Base-by-base conservation (phyloP, 2,797 vertebrate genomes). In the Cetoscarus ocellatus region DNA sequence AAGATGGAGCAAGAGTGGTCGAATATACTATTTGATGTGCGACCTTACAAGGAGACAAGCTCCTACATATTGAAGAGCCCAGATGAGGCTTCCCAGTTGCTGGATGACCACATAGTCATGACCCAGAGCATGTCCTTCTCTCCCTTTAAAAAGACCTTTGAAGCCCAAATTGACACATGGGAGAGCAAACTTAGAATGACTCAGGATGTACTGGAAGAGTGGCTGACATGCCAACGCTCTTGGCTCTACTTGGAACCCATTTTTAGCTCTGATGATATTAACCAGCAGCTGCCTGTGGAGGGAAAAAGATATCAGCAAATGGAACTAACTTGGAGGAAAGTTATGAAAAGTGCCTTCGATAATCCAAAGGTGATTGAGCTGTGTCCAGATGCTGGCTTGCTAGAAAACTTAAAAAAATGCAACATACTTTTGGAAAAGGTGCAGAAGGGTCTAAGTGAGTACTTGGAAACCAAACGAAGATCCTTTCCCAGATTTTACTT, bases 201-300 rank as follows among this genome's bases (percentile, higher is more conserved):
- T 56, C 96, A 96, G 97, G 97, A 98, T 77, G 96, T 98, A 4
- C 90, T 99, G 42, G 95, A 97, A 57, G 96, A 98, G 71, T 98
- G 97, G 97, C 87, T 98, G 82, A 94, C 84, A 7, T 98, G 96
- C 79, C 98, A 98, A 89, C 87, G 91, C 6, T 91, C 95, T 49
- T 99, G 97, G 97, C 94, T 99, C 4, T 97, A 96, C 89, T 85
- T 98, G 86, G 96, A 99, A 80, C 95, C 97, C 65, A 97, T 98
- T 87, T 99, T 98, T 74, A 96, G 94, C 65, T 98, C 96, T 10
- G 96, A 97, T 56, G 96, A 99, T 78, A 97, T 98, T 84, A 97
- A 93, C 84, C 92, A 92, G 59, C 96, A 97, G 83, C 92, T 98
- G 43, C 96, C 96, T 0, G 73, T 92, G 54, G 96, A 98, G 86